Base-by-base conservation (phyloP, 53 echinoderm and acorn worm species). In the Holothuria scabra region DNA sequence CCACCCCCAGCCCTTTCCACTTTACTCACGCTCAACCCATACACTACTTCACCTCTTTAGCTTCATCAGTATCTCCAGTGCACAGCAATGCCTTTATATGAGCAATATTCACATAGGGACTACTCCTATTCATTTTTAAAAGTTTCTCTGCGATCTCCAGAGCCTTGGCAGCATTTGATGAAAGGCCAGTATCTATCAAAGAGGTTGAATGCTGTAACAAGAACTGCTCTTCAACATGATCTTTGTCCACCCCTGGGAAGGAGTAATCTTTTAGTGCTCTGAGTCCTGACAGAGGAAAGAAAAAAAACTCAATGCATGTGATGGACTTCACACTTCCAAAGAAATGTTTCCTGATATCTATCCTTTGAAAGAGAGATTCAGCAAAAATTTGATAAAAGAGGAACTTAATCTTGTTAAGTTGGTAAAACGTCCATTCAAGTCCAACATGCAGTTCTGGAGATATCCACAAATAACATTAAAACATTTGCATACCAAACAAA, bases 201-300 rank as follows among this genome's bases (percentile, higher is more conserved):
- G 92, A 88, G 46, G 64, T 63, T 18, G 87, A 88, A 65, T 88
- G 88, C 28, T 92, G 52, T 24, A 74, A 57, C 13, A 86, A 56
- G 26, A 97, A 85, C 32, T 64, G 86, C 79, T 86, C 84, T 61
- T 92, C 83, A n/a, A 97, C 30, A 4, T 26, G 56, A 5, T 12
- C 31, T 59, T 79, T 79, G 18, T 79, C 58, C 56, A 79, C 79
- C 35, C 58, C 79, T 14, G 79, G 79, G 52, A 79, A 79, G 19
- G 57, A 58, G 55, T 79, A 79, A 16, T 28, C 34, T 72, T 44
- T 46, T 22, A 72, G 48, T 1, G 44, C 72, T 72, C 25, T 41
- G 24, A 72, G 24, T 46, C 72, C 72, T 72, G 21, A 16, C 11
- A 21, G 44, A n/a, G n/a, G 48, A 32, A 67, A 67, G 19, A 67